A percentile compares a stretch with the other conserved stretches of the same genome.
Evolutionary conservation across 2,113 vertebrate species (phyloP).

Genomic region (Turdus rufiventris): DNA sequence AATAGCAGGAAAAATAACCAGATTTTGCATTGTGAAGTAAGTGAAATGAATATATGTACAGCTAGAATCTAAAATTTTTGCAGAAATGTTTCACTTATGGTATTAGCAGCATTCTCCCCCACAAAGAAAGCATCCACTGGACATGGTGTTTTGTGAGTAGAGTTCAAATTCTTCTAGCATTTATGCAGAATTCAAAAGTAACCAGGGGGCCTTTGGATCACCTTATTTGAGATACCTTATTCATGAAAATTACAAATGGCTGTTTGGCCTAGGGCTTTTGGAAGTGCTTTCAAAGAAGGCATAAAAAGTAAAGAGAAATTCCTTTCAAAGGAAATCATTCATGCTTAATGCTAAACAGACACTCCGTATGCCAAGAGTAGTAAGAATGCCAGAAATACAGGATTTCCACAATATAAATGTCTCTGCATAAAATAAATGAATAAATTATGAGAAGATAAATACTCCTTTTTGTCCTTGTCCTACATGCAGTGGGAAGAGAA

Average conservation of each 20-base stretch:
- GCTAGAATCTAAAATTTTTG: not conserved
- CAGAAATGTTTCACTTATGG: not conserved
- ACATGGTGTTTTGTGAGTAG: not conserved
- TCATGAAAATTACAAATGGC: not conserved
- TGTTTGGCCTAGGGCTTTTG: not conserved
- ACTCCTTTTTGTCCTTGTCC: not conserved
- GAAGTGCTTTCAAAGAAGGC: not conserved
- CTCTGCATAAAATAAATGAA: not conserved
- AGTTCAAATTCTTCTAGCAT: not conserved
- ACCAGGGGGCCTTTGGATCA: not conserved
- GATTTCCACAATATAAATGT: not conserved
- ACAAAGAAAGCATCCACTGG: not conserved
- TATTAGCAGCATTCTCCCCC: not conserved
- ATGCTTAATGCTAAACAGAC: conserved; percentile 32
- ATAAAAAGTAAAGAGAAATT: conserved; percentile 15
- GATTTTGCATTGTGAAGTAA: not conserved
- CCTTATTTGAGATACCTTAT: not conserved
- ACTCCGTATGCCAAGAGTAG: not conserved
- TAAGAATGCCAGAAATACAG: not conserved
- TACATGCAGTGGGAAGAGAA: not conserved
- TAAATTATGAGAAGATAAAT: not conserved
- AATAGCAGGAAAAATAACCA: not conserved
- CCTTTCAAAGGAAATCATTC: not conserved
- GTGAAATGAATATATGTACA: not conserved
- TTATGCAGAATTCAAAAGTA: not conserved